Evolutionary conservation across 2,113 vertebrate genomes (phyloP).

Genomic region (Albula glossodonta): DNA sequence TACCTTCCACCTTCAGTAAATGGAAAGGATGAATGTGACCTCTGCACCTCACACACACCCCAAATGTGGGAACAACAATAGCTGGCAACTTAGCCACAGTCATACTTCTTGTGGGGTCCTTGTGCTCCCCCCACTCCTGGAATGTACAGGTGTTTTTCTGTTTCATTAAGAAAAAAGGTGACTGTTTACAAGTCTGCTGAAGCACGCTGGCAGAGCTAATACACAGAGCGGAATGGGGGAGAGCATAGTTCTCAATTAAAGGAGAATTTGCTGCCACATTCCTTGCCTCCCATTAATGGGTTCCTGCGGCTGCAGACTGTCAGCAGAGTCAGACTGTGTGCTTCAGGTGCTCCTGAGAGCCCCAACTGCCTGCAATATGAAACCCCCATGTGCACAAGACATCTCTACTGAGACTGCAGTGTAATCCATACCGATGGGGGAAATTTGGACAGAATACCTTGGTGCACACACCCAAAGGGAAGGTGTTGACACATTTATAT

Average conservation of each 20-base stretch:
- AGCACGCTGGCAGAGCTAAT: not conserved
- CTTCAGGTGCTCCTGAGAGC: not conserved
- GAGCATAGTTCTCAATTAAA: not conserved
- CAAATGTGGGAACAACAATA: not conserved
- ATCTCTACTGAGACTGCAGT: not conserved
- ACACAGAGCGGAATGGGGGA: not conserved
- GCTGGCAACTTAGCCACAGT: not conserved
- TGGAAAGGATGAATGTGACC: not conserved
- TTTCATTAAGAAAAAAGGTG: not conserved
- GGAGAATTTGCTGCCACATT: conserved; percentile 7
- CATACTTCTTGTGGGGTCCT: conserved; percentile 13
- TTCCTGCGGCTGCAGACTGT: not conserved
- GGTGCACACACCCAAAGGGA: not conserved
- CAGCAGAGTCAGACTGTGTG: not conserved
- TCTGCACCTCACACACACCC: not conserved
- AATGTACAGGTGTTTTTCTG: conserved; percentile 7
- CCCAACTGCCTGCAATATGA: not conserved
- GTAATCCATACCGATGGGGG: not conserved
- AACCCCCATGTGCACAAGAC: not conserved
- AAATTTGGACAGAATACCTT: not conserved
- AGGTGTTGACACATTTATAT: not conserved
- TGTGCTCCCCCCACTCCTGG: not conserved
- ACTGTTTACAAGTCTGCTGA: conserved; percentile 7
- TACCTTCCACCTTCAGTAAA: not conserved
- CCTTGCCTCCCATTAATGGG: conserved; percentile 5